phyloP scores from a whole-genome alignment of 1,140 invertebrate genomes.

The Luehdorfia chinensis region DNA sequence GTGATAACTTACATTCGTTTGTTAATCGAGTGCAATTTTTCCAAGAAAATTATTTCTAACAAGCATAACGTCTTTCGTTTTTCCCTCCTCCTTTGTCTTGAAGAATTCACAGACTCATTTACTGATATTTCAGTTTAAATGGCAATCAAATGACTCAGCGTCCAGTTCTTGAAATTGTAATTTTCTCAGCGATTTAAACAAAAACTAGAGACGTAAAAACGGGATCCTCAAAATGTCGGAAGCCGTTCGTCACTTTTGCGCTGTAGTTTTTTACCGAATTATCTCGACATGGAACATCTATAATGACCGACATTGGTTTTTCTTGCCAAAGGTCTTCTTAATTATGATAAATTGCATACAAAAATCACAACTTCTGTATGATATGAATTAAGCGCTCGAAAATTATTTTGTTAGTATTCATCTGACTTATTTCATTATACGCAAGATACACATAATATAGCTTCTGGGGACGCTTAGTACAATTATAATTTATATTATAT shows the following conservation, averaged over 20 bases:
- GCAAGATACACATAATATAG: no score
- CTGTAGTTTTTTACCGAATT: background rate
- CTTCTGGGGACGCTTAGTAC: no score
- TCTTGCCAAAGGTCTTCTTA: background rate
- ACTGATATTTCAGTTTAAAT: constrained; percentile 12
- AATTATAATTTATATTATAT: no score
- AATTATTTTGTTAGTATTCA: no score
- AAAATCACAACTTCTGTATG: no score
- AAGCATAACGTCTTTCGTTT: no score
- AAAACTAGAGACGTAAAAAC: constrained; percentile 11
- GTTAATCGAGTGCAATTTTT: no score
- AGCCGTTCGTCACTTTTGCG: constrained; percentile 8
- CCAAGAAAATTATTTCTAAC: no score
- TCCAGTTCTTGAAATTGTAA: constrained; percentile 3
- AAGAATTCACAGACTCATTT: constrained; percentile 11
- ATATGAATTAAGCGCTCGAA: no score
- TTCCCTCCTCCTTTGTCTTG: background rate
- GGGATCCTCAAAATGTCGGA: constrained; percentile 3
- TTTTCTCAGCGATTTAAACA: constrained; percentile 7
- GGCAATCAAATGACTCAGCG: constrained; percentile 13
- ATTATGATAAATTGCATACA: constrained; percentile 1
- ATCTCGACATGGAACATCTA: constrained; percentile 4
- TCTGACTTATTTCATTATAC: no score
- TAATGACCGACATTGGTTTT: constrained; percentile 1
- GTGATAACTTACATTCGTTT: no score